Base-by-base conservation (phyloP, 2,113 vertebrate species). In the Stegastes partitus region DNA sequence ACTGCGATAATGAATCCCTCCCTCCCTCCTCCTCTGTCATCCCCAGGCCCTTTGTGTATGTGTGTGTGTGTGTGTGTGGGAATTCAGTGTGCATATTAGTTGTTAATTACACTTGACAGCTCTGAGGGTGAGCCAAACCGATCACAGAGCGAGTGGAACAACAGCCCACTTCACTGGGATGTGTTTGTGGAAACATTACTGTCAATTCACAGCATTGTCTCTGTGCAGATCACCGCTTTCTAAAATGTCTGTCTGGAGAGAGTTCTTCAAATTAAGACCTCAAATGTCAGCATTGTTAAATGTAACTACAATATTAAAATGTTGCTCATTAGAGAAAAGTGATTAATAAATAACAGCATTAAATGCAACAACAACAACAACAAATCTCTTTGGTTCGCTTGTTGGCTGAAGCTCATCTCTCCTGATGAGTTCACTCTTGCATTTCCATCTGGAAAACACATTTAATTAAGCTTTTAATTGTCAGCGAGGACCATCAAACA, bases 51-150 rank as follows among this genome's bases (percentile, higher is more conserved):
- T 87, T 83, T 62, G 47, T 79, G 44, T 53, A 23, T 67, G 28
- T 63, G 63, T 55, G 44, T 44, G 59, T 34, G 63, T 77, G 75
- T 77, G 73, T 73, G 82, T 79, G 74, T 73, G 89, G 42, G 87
- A 73, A 83, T 54, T 70, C 57, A 68, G 50, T 8, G 12, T 69
- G 74, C 73, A 77, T 69, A 83, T 84, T 75, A 77, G 76, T 82
- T 67, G 62, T 86, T 95, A 93, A 94, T 94, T 93, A 91, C 85
- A 91, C 77, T 84, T 91, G 94, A 93, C 94, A 93, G 91, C 47
- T 85, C 62, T 82, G 87, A 87, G 58, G 56, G 37, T 34, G 79
- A 88, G 82, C 92, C 88, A 92, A 88, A 84, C 68, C 37, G 31
- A 62, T 88, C 68, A 85, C 68, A 82, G 78, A 45, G 62, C 39